phyloP scores from a whole-genome alignment of 2,888 invertebrate species.

The Apotomis betuletana region DNA sequence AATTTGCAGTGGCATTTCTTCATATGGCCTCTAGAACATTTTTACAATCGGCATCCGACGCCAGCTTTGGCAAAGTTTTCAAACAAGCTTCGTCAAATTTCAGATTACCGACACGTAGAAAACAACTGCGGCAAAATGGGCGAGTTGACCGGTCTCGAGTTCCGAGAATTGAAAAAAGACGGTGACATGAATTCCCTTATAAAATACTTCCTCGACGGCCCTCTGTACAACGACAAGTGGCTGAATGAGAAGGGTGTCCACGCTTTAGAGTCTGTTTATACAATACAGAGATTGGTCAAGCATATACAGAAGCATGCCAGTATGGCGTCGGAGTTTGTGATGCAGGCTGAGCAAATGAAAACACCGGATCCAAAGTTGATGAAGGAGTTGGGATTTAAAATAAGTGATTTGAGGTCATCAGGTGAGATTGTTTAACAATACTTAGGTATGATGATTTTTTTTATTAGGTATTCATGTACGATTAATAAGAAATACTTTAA shows the following conservation, averaged over 20 bases:
- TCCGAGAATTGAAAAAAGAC: constrained; percentile 62
- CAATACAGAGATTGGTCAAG: constrained; percentile 61
- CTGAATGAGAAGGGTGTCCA: constrained; percentile 58
- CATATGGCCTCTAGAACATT: no score
- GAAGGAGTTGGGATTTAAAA: constrained; percentile 58
- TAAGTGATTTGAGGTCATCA: constrained; percentile 38
- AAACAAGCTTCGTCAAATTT: constrained; percentile 34
- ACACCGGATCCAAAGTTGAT: constrained; percentile 49
- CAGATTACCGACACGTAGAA: constrained; percentile 65
- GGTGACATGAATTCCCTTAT: constrained; percentile 66
- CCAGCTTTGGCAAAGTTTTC: not conserved
- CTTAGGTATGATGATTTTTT: no score
- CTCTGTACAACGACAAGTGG: constrained; percentile 62
- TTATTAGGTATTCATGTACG: no score
- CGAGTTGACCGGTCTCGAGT: constrained; percentile 65
- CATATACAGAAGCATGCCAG: constrained; percentile 60
- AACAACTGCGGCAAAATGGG: constrained; percentile 64
- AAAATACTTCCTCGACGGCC: constrained; percentile 65
- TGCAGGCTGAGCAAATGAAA: constrained; percentile 49
- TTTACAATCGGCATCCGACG: no score
- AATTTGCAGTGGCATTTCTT: no score
- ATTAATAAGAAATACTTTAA: no score
- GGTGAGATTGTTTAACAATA: constrained; percentile 44
- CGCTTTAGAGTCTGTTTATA: constrained; percentile 61
- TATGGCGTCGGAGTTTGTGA: constrained; percentile 49